These are phyloP conservation scores for Heterodera schachtii DNA, from an alignment of 1,140 invertebrate genomes.

Conservation along the genomic window DNA sequence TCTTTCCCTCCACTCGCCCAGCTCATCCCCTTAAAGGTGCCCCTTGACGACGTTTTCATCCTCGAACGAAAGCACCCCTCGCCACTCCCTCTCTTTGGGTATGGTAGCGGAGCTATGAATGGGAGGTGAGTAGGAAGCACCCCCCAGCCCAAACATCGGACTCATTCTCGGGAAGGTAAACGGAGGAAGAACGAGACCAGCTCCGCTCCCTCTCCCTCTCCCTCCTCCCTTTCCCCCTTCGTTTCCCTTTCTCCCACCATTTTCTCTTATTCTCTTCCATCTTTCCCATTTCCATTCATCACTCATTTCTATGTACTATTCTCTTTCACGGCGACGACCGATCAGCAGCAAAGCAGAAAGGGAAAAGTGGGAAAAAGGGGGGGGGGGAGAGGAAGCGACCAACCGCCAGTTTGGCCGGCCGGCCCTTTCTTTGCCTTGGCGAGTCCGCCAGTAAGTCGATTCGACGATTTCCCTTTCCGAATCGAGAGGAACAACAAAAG, in stretches of 20 bases:
- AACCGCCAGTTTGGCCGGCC: background rate
- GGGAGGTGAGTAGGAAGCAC: background rate
- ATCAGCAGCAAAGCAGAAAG: constrained; percentile 3
- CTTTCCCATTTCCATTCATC: constrained; percentile 2
- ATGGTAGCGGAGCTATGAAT: background rate
- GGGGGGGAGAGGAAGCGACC: background rate
- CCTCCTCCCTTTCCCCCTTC: background rate
- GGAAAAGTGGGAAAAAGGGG: background rate
- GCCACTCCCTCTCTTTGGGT: background rate
- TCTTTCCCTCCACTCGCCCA: background rate
- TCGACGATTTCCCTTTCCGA: background rate
- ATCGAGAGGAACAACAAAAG: background rate
- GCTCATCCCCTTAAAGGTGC: background rate
- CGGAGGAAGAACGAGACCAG: constrained; percentile 19
- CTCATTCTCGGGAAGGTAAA: constrained; percentile 24
- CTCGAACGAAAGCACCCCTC: background rate
- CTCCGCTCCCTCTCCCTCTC: background rate
- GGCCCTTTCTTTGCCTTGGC: background rate
- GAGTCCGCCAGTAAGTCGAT: background rate
- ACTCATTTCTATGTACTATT: background rate
- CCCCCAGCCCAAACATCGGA: background rate
- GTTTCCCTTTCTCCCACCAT: background rate
- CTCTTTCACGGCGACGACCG: constrained; percentile 1
- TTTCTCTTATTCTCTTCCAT: constrained; percentile 13
- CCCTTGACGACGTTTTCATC: background rate